phyloP scores from a whole-genome alignment of 1,140 invertebrate species.

The Philotrypesis tridentata region DNA sequence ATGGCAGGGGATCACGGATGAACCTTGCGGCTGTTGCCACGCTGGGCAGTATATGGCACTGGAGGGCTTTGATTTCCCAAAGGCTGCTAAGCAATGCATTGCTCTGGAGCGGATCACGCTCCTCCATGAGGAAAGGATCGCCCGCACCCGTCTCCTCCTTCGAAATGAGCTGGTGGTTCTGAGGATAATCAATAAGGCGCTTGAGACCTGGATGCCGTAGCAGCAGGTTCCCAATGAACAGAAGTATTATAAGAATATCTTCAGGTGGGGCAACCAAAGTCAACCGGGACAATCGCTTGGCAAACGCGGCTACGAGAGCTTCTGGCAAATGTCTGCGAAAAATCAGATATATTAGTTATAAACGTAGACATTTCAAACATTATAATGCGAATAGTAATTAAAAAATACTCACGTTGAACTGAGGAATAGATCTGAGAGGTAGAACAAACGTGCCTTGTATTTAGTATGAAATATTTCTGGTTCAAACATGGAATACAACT shows the following conservation, averaged over 20 bases:
- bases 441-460: slow-evolving; percentile 90
- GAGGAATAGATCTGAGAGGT: slow-evolving; percentile 92
- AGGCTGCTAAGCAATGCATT: slow-evolving; percentile 90
- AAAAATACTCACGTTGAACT: slow-evolving; percentile 87
- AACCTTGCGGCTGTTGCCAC: slow-evolving; percentile 82
- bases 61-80: slow-evolving; percentile 90
- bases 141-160: slow-evolving; percentile 59
- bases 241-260: slow-evolving; percentile 85
- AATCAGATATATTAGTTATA: slow-evolving; percentile 49
- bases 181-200: slow-evolving; percentile 80
- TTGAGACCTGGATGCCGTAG: slow-evolving; percentile 90
- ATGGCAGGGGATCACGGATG: slow-evolving; percentile 79
- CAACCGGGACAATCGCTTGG: slow-evolving; percentile 89
- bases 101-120: slow-evolving; percentile 84
- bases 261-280: slow-evolving; percentile 87
- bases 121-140: slow-evolving; percentile 90
- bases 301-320: slow-evolving; percentile 93
- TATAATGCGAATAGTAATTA: neutral
- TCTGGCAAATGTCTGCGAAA: slow-evolving; percentile 89
- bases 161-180: slow-evolving; percentile 65
- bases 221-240: slow-evolving; percentile 91
- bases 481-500: slow-evolving; percentile 94
- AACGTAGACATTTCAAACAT: neutral
- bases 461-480: slow-evolving; percentile 92
- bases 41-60: slow-evolving; percentile 84